Percentiles rank a stretch among this genome's conserved stretches.
Conservation (phyloP, 2,888 invertebrate genomes). For the Hermaeophaga mercurialis region DNA sequence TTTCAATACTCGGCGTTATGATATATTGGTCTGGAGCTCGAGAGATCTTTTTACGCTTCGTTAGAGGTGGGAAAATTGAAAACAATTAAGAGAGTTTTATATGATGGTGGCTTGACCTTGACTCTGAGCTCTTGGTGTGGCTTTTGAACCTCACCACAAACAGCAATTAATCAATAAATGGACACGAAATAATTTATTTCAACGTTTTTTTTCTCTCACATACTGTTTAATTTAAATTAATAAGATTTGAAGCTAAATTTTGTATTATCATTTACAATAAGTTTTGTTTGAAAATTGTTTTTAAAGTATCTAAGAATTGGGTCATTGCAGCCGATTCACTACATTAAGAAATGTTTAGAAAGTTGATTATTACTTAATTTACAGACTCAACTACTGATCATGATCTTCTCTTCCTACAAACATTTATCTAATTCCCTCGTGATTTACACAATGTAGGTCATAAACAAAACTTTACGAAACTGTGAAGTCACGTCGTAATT, state of each 20-base stretch:
- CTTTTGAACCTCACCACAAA: background rate
- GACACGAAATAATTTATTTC: too few species aligned
- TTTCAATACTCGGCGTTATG: constrained; percentile 32
- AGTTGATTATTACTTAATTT: background rate
- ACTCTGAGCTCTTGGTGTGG: background rate
- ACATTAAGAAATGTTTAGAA: background rate
- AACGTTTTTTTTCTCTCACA: too few species aligned
- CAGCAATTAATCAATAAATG: too few species aligned
- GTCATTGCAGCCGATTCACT: too few species aligned
- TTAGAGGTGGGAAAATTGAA: constrained; percentile 27
- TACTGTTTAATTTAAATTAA: too few species aligned
- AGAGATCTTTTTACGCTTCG: constrained; percentile 25
- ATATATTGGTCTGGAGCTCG: constrained; percentile 30
- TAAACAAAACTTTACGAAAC: background rate
- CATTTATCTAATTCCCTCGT: background rate
- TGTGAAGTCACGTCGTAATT: background rate
- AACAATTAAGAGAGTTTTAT: constrained; percentile 28
- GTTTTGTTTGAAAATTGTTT: too few species aligned
- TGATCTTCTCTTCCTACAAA: too few species aligned
- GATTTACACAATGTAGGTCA: background rate
- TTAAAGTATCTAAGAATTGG: too few species aligned
- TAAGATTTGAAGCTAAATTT: too few species aligned
- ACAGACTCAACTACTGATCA: background rate
- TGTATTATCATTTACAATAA: too few species aligned
- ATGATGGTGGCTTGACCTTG: constrained; percentile 11